Evolutionary conservation across 2,113 vertebrate genomes (phyloP).

Genomic region (Alaudala cheleensis): DNA sequence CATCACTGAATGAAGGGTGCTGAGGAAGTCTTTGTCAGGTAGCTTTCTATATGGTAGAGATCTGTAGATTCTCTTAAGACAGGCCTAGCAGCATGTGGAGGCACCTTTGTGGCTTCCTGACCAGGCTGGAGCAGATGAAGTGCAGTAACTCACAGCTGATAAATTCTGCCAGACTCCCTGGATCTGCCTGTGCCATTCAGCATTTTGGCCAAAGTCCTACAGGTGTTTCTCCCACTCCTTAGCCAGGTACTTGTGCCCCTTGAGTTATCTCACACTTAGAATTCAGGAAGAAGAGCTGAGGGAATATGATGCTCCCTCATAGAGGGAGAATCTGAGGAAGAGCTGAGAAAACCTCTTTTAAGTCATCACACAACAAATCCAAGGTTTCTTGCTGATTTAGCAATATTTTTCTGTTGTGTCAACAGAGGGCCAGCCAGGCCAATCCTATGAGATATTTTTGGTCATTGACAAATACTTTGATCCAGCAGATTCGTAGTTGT

Average conservation of each 20-base stretch:
- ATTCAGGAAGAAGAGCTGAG: background rate
- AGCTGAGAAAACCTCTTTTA: background rate
- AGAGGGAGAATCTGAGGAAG: no score
- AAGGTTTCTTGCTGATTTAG: slow-evolving; percentile 7
- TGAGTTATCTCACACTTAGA: background rate
- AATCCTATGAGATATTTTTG: slow-evolving; percentile 4
- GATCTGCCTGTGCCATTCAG: background rate
- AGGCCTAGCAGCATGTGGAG: background rate
- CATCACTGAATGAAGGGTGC: background rate
- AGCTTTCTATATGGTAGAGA: background rate
- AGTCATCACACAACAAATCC: background rate
- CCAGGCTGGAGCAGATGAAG: background rate
- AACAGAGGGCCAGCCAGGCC: background rate
- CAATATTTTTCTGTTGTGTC: background rate
- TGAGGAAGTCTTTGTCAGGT: background rate
- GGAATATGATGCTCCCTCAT: no score
- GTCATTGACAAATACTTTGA: slow-evolving; percentile 1
- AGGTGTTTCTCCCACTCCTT: background rate
- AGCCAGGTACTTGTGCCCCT: background rate
- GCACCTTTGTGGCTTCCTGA: background rate
- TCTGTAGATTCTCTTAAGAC: background rate
- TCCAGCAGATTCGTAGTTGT: background rate
- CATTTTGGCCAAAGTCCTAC: background rate
- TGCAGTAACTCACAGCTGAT: background rate
- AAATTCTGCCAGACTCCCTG: background rate